Conservation (phyloP, 2,888 invertebrate species). For the Cerceris rybyensis region DNA sequence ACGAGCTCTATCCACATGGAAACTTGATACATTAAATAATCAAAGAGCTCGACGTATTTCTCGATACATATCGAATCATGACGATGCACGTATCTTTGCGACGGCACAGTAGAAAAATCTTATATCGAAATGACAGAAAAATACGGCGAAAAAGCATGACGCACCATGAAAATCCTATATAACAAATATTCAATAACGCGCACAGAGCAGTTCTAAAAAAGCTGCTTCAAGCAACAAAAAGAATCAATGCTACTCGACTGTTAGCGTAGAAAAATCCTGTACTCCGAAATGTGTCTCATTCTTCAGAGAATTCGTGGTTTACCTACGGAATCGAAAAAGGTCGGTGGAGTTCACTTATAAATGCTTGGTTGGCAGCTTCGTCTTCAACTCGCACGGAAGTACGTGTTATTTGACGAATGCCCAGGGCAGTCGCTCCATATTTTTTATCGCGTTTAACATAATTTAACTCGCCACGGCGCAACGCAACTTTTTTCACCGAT, state of each 20-base stretch:
- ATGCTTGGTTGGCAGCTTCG: slow-evolving; percentile 37
- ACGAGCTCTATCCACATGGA: not conserved
- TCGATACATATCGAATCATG: not conserved
- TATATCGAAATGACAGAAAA: not conserved
- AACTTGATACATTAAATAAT: not conserved
- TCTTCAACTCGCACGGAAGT: slow-evolving; percentile 45
- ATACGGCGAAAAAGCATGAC: not conserved
- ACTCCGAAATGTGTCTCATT: not conserved
- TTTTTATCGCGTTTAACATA: slow-evolving; percentile 62
- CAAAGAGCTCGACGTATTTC: not conserved
- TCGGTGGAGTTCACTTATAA: slow-evolving; percentile 33
- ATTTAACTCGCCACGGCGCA: slow-evolving; percentile 47
- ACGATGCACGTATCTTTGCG: slow-evolving; percentile 3
- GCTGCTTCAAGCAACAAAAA: too few species aligned
- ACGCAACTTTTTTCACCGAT: slow-evolving; percentile 23
- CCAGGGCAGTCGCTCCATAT: slow-evolving; percentile 59
- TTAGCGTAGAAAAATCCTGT: not conserved
- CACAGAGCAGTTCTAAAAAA: too few species aligned
- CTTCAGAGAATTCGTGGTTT: slow-evolving; percentile 21
- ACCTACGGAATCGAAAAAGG: slow-evolving; percentile 38
- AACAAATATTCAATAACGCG: not conserved
- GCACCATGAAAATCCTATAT: not conserved
- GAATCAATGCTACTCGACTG: too few species aligned
- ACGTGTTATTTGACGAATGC: slow-evolving; percentile 75
- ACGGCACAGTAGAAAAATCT: slow-evolving; percentile 1